Evolutionary conservation across 30 jellyfish, hydroid and myxozoan genomes (phyloP), one percentile per base, ranked within the genome.

Genomic region (Turritopsis rubra): DNA sequence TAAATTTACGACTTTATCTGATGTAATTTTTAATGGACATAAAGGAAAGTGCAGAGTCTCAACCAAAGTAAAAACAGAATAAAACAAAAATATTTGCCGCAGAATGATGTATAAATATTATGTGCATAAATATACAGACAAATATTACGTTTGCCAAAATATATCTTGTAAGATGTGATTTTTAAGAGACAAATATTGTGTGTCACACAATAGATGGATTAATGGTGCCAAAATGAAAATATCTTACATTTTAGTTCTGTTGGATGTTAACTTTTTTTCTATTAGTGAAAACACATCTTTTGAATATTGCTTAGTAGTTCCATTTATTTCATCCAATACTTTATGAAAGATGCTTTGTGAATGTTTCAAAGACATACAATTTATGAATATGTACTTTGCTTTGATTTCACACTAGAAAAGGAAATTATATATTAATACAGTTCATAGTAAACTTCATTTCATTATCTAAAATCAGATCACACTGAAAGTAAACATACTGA

Each of bases 291-390:
- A 84, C 54, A 90, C 93, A 26, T 86, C 94, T 73, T 83, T 91
- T 22, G 88, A 53, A 30, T 27, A 79, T 16, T 60, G 86, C 73
- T 92, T 90, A 27, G 71, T 65, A 21, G 80, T 72, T 41, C 52
- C 70, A 1, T 87, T 31, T 13, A 92, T 28, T 72, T 81, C 95
- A 5, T 70, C 16, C 13, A 95, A 94, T 20, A 92, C 76, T 53
- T 85, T 82, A 23, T 73, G 80, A 81, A 83, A 92, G 16, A 92
- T 86, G 79, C 90, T 88, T 75, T 71, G 81, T 26, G 96, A 83
- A 53, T 79, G 89, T 30, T 88, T 92, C 71, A 92, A 60, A 7
- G 98, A 87, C 98, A 92, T 92, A 65, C 98, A 92, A 65, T 92
- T 92, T 21, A 92, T 41, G 87, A 92, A 92, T 1, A 84, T 27